Evolutionary conservation across 2,888 invertebrate species (phyloP).

Genomic region (Orthonevra nobilis): DNA sequence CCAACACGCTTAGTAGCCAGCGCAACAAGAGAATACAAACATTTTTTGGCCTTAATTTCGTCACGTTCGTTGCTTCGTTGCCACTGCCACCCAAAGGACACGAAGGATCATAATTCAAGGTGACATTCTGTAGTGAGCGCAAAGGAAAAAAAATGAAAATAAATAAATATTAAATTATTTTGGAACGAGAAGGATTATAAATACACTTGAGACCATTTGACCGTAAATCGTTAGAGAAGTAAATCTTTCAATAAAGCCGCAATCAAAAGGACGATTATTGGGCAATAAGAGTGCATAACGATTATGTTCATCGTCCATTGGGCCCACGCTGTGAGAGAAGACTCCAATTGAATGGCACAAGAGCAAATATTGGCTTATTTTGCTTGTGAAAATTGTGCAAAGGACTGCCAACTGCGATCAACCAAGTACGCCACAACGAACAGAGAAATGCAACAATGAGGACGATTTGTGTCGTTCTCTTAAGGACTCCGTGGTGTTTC

Average conservation of each 20-base stretch:
- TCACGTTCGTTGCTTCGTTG: conserved; percentile 45
- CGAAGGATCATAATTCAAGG: conserved; percentile 27
- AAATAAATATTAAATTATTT: too few relatives aligned
- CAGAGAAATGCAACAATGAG: conserved; percentile 55
- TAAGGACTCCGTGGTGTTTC: conserved; percentile 35
- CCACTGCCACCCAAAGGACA: conserved; percentile 38
- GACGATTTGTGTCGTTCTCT: conserved; percentile 55
- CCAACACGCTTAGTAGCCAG: conserved; percentile 48
- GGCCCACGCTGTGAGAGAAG: conserved; percentile 21
- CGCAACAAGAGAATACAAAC: conserved; percentile 6
- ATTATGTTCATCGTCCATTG: conserved; percentile 58
- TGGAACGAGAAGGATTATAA: background rate
- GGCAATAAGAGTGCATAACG: conserved; percentile 66
- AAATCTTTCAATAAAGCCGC: conserved; percentile 42
- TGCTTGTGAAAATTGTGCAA: conserved; percentile 26
- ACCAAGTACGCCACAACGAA: conserved; percentile 31
- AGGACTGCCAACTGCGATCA: conserved; percentile 45
- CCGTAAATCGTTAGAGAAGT: conserved; percentile 41
- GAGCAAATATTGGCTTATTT: conserved; percentile 58
- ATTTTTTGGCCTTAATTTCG: conserved; percentile 27
- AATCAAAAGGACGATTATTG: conserved; percentile 59
- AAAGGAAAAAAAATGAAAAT: background rate
- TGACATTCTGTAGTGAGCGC: conserved; percentile 11
- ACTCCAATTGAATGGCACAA: conserved; percentile 61
- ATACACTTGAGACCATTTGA: conserved; percentile 5